Evolutionary conservation across 2,888 invertebrate species (phyloP).

Genomic region (Lithodes maja): DNA sequence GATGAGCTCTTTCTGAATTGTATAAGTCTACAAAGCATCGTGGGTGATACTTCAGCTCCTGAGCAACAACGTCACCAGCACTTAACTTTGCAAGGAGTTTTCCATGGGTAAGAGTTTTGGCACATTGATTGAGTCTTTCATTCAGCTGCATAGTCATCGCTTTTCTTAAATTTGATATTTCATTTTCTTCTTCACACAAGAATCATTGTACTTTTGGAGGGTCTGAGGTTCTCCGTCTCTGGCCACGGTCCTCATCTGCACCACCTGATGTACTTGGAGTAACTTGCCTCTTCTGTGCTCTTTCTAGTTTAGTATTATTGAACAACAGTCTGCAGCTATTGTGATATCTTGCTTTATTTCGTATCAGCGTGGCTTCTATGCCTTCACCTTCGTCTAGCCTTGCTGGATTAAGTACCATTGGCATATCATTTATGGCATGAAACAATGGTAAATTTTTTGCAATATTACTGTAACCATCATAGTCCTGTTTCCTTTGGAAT

Average conservation of each 20-base stretch:
- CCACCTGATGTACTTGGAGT: background rate
- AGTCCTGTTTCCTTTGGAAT: background rate
- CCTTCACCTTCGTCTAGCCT: slow-evolving; percentile 32
- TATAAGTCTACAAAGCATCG: slow-evolving; percentile 13
- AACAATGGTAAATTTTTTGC: background rate
- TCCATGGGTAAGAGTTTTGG: slow-evolving; percentile 28
- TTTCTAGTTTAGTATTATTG: slow-evolving; percentile 1
- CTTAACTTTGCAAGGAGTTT: slow-evolving; percentile 24
- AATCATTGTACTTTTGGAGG: background rate
- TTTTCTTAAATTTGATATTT: slow-evolving; percentile 2
- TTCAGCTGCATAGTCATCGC: slow-evolving; percentile 37
- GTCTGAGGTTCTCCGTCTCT: background rate
- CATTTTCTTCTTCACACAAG: slow-evolving; percentile 3
- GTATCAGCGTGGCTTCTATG: slow-evolving; percentile 19
- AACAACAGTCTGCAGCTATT: background rate
- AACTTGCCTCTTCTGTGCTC: background rate
- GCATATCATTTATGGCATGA: background rate
- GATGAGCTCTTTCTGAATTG: slow-evolving; percentile 10
- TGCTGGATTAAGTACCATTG: slow-evolving; percentile 4
- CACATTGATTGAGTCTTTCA: slow-evolving; percentile 19
- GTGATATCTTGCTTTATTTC: slow-evolving; percentile 31
- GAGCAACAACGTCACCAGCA: slow-evolving; percentile 20
- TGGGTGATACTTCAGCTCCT: slow-evolving; percentile 28
- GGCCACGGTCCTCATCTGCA: background rate
- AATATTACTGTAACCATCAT: background rate